These are phyloP conservation scores for Xenops minutus DNA, from an alignment of 2,797 vertebrate species.

Conservation along the genomic window DNA sequence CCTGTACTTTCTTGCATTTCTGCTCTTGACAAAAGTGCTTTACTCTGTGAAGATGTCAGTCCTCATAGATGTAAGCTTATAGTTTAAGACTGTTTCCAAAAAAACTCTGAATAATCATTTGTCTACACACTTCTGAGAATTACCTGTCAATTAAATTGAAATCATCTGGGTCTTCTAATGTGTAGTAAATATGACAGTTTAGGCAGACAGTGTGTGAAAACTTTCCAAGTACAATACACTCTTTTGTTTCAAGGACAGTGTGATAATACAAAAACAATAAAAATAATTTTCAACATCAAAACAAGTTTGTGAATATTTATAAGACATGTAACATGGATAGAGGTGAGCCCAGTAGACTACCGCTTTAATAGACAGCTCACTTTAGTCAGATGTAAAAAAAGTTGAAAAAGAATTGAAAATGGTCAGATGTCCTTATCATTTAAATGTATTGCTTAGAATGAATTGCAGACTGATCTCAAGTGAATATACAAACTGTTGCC, in stretches of 20 bases:
- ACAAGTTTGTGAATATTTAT: conserved; percentile 38
- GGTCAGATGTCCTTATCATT: not conserved
- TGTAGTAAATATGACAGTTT: not conserved
- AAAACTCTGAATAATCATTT: not conserved
- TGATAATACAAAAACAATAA: not conserved
- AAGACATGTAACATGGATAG: not conserved
- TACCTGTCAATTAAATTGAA: not conserved
- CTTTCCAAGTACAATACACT: not conserved
- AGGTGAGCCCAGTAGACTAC: not conserved
- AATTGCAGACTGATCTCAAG: not conserved
- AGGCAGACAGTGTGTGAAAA: not conserved
- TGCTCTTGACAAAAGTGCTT: not conserved
- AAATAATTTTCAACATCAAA: conserved; percentile 18
- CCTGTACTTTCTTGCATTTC: not conserved
- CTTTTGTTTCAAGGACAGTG: not conserved
- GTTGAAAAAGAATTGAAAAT: conserved; percentile 26
- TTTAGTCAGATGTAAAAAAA: not conserved
- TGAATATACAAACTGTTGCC: not conserved
- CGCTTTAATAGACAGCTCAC: not conserved
- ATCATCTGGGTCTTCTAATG: not conserved
- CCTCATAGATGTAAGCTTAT: not conserved
- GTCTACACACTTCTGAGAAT: not conserved
- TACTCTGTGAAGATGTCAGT: not conserved
- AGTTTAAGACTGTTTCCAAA: not conserved
- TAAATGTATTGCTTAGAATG: not conserved